phyloP scores from a whole-genome alignment of 2,888 invertebrate genomes.

The Siphonodentalium dalli region DNA sequence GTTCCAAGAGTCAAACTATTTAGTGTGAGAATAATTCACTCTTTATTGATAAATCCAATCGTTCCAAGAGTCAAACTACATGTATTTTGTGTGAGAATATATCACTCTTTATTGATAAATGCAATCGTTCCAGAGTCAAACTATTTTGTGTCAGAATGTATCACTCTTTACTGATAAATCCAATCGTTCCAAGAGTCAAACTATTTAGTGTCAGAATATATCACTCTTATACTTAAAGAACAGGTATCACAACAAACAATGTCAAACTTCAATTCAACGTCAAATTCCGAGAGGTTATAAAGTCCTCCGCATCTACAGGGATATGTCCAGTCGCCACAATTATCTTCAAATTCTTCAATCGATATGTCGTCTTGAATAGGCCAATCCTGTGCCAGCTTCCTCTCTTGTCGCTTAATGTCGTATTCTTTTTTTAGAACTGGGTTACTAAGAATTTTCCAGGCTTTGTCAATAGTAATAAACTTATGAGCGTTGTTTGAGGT shows the following conservation, averaged over 20 bases:
- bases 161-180: too few relatives aligned
- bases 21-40: too few relatives aligned
- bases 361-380: constrained; percentile 54
- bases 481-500: constrained; percentile 12
- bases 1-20: too few relatives aligned
- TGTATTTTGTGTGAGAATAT: too few relatives aligned
- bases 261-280: constrained; percentile 44
- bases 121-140: too few relatives aligned
- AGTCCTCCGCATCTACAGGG: constrained; percentile 52
- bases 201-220: constrained; percentile 35
- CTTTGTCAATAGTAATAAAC: constrained; percentile 42
- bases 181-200: too few relatives aligned
- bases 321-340: constrained; percentile 16
- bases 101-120: too few relatives aligned
- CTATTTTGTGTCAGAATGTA: too few relatives aligned
- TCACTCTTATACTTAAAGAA: constrained; percentile 45
- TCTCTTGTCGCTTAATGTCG: constrained; percentile 48
- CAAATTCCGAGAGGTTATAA: constrained; percentile 37
- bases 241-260: constrained; percentile 55
- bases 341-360: constrained; percentile 43
- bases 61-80: too few relatives aligned
- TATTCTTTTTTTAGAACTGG: constrained; percentile 38
- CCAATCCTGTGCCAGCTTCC: constrained; percentile 44
- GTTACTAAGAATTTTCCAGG: constrained; percentile 54
- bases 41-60: too few relatives aligned